Evolutionary conservation across 2,888 invertebrate genomes (phyloP).

Genomic region (Noctua comes): DNA sequence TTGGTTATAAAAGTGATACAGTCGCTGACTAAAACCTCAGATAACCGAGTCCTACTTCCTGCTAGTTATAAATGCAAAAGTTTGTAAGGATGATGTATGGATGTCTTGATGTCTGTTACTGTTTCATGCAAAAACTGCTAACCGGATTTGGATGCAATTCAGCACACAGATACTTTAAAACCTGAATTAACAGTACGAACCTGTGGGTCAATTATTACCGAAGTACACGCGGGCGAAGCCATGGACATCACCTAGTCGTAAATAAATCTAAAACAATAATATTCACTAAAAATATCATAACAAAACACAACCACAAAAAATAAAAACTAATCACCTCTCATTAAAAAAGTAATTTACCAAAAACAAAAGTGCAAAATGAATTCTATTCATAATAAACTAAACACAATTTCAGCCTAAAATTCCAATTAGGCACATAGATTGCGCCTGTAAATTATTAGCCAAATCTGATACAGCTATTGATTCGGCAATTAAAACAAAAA

Average conservation of each 20-base stretch:
- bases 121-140: too few species aligned
- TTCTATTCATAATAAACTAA: slow-evolving; percentile 8
- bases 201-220: too few species aligned
- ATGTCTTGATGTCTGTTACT: too few species aligned
- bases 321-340: not conserved
- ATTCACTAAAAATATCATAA: not conserved
- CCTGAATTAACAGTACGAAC: too few species aligned
- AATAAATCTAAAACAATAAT: not conserved
- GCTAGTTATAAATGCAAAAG: too few species aligned
- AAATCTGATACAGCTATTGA: slow-evolving; percentile 35
- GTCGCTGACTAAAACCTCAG: not conserved
- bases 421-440: slow-evolving; percentile 13
- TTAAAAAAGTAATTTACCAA: not conserved
- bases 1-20: not conserved
- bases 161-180: too few species aligned
- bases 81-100: too few species aligned
- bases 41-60: not conserved
- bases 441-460: slow-evolving; percentile 19
- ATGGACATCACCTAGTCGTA: not conserved
- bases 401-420: slow-evolving; percentile 14
- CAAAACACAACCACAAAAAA: not conserved
- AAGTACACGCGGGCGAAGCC: too few species aligned
- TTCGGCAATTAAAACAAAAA: slow-evolving; percentile 45
- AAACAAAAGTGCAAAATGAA: not conserved
- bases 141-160: too few species aligned